Evolutionary conservation across 2,113 vertebrate genomes (phyloP).

Genomic region (Pollimyrus isidori): DNA sequence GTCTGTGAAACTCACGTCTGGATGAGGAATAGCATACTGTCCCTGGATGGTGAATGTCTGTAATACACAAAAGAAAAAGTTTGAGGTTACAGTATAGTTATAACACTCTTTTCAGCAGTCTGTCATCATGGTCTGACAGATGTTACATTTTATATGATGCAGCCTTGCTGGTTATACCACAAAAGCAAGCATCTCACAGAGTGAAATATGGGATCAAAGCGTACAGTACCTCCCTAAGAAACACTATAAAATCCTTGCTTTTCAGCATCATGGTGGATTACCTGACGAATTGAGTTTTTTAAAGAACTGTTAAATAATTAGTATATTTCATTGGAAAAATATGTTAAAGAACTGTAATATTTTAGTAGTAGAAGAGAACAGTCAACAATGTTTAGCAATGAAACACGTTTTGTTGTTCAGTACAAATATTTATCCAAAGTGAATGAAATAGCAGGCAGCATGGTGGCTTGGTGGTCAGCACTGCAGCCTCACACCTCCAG

Average conservation of each 20-base stretch:
- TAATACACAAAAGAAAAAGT: conserved; percentile 41
- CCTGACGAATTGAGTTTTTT: not conserved
- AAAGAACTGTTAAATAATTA: not conserved
- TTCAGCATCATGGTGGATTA: not conserved
- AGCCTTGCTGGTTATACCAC: not conserved
- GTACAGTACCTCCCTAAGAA: not conserved
- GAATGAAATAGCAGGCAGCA: not conserved
- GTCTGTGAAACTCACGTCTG: conserved; percentile 79
- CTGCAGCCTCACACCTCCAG: not conserved
- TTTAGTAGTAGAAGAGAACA: not conserved
- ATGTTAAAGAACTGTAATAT: not conserved
- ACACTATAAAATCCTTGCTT: not conserved
- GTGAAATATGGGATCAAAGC: not conserved
- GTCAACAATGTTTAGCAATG: not conserved
- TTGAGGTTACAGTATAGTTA: not conserved
- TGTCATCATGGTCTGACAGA: not conserved
- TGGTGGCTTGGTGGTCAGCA: not conserved
- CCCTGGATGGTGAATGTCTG: conserved; percentile 85
- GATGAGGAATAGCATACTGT: conserved; percentile 83
- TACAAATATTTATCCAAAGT: not conserved
- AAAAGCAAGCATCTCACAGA: not conserved
- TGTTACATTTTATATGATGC: not conserved
- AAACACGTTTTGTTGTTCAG: not conserved
- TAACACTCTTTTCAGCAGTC: not conserved
- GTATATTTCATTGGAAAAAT: not conserved